These are phyloP conservation scores for Tyto alba DNA, from an alignment of 2,113 vertebrate species.

Conservation along the genomic window DNA sequence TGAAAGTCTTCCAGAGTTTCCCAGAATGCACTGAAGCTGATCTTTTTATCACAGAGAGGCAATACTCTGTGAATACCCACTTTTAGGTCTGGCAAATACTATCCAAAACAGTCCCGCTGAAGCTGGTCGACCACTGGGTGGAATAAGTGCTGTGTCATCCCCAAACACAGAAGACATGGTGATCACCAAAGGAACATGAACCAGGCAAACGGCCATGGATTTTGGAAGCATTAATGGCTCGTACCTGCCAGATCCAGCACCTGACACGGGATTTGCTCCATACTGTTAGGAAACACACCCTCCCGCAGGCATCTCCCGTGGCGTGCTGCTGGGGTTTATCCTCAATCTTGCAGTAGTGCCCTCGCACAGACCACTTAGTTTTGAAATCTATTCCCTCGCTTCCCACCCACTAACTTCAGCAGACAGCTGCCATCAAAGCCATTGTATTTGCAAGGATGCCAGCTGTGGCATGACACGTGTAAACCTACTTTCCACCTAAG, in stretches of 20 bases:
- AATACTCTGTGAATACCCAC: background rate
- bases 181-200: accelerated
- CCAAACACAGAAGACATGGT: background rate
- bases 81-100: background rate
- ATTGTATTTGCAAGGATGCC: background rate
- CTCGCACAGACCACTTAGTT: background rate
- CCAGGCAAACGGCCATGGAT: accelerated
- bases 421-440: background rate
- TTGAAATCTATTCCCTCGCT: background rate
- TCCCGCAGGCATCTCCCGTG: accelerated
- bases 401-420: background rate
- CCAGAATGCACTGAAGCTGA: background rate
- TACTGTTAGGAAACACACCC: background rate
- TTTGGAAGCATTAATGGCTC: too few relatives aligned
- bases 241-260: background rate
- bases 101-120: background rate
- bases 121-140: accelerated
- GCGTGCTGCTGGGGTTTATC: accelerated
- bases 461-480: accelerated
- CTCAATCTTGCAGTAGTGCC: background rate
- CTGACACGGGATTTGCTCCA: background rate
- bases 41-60: background rate
- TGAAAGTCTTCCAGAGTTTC: background rate
- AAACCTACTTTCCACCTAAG: background rate
- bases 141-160: background rate